phyloP scores from a whole-genome alignment of 1,140 invertebrate species.

The Phymastichus coffea region DNA sequence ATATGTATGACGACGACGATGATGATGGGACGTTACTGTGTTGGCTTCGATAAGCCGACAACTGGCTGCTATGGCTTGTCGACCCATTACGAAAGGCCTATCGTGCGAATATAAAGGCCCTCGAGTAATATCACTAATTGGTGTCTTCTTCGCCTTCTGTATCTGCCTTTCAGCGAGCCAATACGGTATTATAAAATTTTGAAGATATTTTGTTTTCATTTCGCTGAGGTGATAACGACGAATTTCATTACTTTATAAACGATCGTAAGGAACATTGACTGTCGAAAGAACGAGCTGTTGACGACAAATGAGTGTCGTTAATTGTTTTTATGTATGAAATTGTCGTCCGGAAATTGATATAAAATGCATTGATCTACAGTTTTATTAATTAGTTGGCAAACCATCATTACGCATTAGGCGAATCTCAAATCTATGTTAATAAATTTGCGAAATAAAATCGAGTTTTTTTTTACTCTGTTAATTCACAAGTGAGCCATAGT shows the following conservation, averaged over 20 bases:
- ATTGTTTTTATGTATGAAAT: no score
- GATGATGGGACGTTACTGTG: slow-evolving; percentile 5
- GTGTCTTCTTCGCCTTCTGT: slow-evolving; percentile 16
- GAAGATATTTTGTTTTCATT: not conserved
- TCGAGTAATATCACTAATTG: slow-evolving; percentile 24
- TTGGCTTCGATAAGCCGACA: slow-evolving; percentile 31
- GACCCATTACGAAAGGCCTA: slow-evolving; percentile 31
- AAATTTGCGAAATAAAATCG: no score
- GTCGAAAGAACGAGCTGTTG: no score
- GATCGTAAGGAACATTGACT: slow-evolving; percentile 1
- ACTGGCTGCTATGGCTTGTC: slow-evolving; percentile 32
- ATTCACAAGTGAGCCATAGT: not conserved
- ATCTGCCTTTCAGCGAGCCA: no score
- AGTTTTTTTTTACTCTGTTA: slow-evolving; percentile 1
- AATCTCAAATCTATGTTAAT: no score
- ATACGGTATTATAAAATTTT: no score
- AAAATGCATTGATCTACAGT: no score
- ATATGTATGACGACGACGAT: no score
- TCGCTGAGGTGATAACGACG: not conserved
- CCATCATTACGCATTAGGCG: no score
- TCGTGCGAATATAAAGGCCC: slow-evolving; percentile 14
- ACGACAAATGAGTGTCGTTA: no score
- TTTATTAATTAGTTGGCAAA: no score
- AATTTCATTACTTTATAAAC: slow-evolving; percentile 25
- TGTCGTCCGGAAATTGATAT: no score